A percentile compares a stretch with the other conserved stretches of the same genome.
These are phyloP conservation scores for Hydrotaea cyrtoneurina DNA, from an alignment of 2,888 invertebrate species.

Conservation along the genomic window DNA sequence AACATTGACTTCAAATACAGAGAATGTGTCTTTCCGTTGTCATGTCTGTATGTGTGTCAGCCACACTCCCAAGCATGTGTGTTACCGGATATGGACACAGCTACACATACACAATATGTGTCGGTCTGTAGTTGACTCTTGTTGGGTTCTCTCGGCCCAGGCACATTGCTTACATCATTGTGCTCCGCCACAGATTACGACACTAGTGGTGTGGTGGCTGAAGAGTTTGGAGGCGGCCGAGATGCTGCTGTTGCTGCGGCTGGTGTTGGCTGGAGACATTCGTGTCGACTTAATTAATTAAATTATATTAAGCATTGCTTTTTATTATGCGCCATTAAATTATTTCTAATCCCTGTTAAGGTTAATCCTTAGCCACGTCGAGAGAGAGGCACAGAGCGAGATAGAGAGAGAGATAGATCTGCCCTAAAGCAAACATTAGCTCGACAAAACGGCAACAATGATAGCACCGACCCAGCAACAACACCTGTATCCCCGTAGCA, in stretches of 20 bases:
- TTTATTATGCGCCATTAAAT: constrained; percentile 66
- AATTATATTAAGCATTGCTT: constrained; percentile 67
- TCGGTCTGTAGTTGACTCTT: neutral
- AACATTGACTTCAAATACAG: too few species aligned
- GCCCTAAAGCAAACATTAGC: neutral
- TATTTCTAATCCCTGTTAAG: constrained; percentile 67
- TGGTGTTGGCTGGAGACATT: constrained; percentile 35
- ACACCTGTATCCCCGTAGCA: neutral
- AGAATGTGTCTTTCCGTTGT: too few species aligned
- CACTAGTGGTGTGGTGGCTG: neutral
- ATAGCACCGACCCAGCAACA: neutral
- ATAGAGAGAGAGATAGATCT: too few species aligned
- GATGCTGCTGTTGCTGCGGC: neutral
- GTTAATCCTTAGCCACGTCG: constrained; percentile 56
- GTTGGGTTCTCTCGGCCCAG: neutral
- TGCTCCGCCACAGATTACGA: neutral
- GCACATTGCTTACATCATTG: too few species aligned
- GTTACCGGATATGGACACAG: neutral
- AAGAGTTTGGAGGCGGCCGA: neutral
- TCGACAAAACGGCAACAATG: constrained; percentile 11
- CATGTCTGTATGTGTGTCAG: too few species aligned
- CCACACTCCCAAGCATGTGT: neutral
- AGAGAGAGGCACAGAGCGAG: too few species aligned
- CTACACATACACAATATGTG: neutral
- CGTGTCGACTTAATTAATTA: constrained; percentile 67